A percentile compares a stretch with the other conserved stretches of the same genome.
These are phyloP conservation scores for Amphiprion ocellaris DNA, from an alignment of 2,113 vertebrate genomes.

Conservation along the genomic window DNA sequence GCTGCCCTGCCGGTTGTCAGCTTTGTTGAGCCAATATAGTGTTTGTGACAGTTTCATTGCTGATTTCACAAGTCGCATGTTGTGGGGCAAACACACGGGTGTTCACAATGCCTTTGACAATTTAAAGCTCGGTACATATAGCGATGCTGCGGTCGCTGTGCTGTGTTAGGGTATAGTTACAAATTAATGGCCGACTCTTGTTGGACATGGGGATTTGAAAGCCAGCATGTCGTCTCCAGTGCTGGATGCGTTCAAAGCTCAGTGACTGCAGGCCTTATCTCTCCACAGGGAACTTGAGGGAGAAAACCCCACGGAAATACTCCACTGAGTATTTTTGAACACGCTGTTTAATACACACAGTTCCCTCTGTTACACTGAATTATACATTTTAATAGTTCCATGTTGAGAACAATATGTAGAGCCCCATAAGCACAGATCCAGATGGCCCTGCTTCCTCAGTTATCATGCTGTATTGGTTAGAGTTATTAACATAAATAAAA, in stretches of 20 bases:
- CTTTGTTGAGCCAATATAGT: constrained; percentile 16
- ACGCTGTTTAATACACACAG: constrained; percentile 13
- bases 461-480: not conserved
- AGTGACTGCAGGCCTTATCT: constrained; percentile 58
- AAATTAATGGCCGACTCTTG: constrained; percentile 65
- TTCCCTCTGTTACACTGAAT: not conserved
- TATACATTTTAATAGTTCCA: constrained; percentile 9
- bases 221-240: constrained; percentile 64
- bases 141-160: constrained; percentile 33
- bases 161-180: constrained; percentile 49
- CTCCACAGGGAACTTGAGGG: constrained; percentile 51
- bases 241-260: constrained; percentile 66
- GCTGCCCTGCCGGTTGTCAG: constrained; percentile 25
- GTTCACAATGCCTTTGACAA: constrained; percentile 57
- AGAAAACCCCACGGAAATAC: constrained; percentile 48
- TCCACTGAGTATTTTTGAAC: constrained; percentile 19
- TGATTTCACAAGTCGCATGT: constrained; percentile 47
- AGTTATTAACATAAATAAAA: not conserved
- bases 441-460: not conserved
- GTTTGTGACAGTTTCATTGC: constrained; percentile 41
- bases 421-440: not conserved
- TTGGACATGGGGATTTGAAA: constrained; percentile 71
- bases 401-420: constrained; percentile 9
- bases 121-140: constrained; percentile 41
- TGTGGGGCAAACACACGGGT: constrained; percentile 48